Conservation (phyloP, 2,888 invertebrate genomes). For the Drosophila antonietae region DNA sequence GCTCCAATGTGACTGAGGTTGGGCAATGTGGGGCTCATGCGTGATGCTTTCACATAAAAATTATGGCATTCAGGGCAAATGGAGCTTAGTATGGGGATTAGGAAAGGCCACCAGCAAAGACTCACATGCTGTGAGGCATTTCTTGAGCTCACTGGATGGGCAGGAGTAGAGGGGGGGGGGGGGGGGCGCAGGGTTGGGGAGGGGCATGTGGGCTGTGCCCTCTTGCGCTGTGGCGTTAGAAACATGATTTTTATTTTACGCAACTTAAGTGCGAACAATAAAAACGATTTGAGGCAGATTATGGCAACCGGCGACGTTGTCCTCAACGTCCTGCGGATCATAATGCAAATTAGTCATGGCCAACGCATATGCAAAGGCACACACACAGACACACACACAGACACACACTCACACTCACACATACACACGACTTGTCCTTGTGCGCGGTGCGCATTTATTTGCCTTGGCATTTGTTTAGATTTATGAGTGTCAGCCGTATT, state of each 20-base stretch:
- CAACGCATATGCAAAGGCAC: conserved; percentile 70
- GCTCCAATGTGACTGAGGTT: conserved; percentile 21
- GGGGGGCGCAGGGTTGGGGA: not conserved
- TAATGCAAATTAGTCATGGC: conserved; percentile 81
- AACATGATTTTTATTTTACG: conserved; percentile 84
- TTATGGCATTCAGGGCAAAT: conserved; percentile 77
- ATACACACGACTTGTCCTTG: not conserved
- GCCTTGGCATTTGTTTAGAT: conserved; percentile 76
- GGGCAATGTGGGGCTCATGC: conserved; percentile 54
- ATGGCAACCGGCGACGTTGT: conserved; percentile 61
- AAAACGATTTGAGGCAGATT: conserved; percentile 81
- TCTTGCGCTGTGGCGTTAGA: conserved; percentile 66
- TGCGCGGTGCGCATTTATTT: conserved; percentile 49
- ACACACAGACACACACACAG: not conserved
- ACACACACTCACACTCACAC: not conserved
- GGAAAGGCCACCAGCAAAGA: conserved; percentile 42
- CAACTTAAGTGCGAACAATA: conserved; percentile 84
- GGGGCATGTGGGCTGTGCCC: not conserved
- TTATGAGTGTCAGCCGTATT: conserved; percentile 78
- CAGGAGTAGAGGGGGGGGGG: not conserved
- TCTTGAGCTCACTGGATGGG: conserved; percentile 34
- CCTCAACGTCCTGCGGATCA: conserved; percentile 48
- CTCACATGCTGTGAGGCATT: conserved; percentile 54
- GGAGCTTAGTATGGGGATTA: conserved; percentile 67
- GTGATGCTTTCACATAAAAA: conserved; percentile 80